These are phyloP conservation scores for Lagopus muta DNA, from an alignment of 2,113 vertebrate genomes.

Conservation along the genomic window DNA sequence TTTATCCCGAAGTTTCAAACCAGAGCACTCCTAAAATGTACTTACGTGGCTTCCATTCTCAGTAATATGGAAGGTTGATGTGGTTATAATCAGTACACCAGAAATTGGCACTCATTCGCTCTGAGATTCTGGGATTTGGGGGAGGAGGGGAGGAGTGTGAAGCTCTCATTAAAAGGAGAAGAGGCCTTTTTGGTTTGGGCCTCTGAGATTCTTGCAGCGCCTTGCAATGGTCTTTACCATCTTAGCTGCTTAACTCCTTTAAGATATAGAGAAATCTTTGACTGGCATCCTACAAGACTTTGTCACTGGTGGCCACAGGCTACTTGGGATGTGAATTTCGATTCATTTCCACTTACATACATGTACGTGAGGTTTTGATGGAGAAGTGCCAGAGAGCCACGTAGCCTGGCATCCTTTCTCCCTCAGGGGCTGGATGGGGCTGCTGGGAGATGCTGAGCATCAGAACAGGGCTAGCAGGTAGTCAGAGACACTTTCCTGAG, in stretches of 20 bases:
- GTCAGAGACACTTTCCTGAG: neutral
- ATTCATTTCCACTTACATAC: neutral
- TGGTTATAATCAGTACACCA: neutral
- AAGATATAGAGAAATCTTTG: neutral
- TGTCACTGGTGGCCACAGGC: neutral
- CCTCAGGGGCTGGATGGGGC: slow-evolving; percentile 9
- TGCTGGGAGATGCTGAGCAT: neutral
- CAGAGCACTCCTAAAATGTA: neutral
- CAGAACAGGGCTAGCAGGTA: neutral
- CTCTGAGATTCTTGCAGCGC: neutral
- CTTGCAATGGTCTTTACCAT: accelerated
- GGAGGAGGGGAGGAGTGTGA: neutral
- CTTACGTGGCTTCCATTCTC: neutral
- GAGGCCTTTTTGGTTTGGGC: neutral
- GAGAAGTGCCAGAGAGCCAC: neutral
- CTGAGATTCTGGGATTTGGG: neutral
- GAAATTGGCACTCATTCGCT: neutral
- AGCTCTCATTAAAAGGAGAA: neutral
- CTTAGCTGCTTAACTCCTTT: neutral
- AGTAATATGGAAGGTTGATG: neutral
- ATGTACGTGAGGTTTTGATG: neutral
- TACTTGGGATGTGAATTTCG: neutral
- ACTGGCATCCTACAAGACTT: neutral
- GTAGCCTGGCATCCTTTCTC: neutral
- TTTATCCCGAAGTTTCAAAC: neutral